A percentile compares a stretch with the other conserved stretches of the same genome.
These are phyloP conservation scores for Heterodera schachtii DNA, from an alignment of 1,140 invertebrate species.

Conservation along the genomic window DNA sequence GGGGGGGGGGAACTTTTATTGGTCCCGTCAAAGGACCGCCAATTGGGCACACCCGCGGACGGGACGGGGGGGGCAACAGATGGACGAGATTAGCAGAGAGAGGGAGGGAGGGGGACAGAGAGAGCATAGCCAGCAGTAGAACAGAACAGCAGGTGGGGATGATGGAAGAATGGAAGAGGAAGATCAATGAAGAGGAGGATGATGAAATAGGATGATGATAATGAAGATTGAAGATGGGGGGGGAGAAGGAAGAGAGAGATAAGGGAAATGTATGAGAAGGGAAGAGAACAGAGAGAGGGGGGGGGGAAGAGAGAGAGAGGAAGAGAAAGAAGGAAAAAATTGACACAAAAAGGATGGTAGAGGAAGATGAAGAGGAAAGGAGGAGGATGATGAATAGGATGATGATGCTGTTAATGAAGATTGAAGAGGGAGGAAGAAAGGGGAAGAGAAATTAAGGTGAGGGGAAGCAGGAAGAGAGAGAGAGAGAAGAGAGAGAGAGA, in stretches of 20 bases:
- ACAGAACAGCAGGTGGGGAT: slow-evolving; percentile 2
- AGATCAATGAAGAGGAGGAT: background rate
- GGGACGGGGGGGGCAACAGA: background rate
- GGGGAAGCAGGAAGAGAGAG: no score
- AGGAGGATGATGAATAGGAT: background rate
- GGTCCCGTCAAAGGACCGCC: slow-evolving; percentile 10
- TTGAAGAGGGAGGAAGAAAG: slow-evolving; percentile 5
- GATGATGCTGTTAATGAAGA: no score
- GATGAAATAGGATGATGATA: background rate
- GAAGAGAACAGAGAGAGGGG: background rate
- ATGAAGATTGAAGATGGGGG: background rate
- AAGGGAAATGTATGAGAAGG: background rate
- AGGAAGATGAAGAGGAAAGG: background rate
- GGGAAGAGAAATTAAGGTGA: background rate
- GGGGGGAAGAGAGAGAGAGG: background rate
- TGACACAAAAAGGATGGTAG: background rate
- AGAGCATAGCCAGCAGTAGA: background rate
- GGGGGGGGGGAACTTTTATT: background rate
- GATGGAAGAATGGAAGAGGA: background rate
- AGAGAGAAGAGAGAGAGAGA: background rate
- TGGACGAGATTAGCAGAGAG: slow-evolving; percentile 9
- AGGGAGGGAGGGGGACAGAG: background rate
- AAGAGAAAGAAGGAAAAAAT: background rate
- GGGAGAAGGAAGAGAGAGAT: background rate
- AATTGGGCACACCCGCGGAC: background rate